Evolutionary conservation across 2,113 vertebrate genomes (phyloP).

Genomic region (Micronisus gabar): DNA sequence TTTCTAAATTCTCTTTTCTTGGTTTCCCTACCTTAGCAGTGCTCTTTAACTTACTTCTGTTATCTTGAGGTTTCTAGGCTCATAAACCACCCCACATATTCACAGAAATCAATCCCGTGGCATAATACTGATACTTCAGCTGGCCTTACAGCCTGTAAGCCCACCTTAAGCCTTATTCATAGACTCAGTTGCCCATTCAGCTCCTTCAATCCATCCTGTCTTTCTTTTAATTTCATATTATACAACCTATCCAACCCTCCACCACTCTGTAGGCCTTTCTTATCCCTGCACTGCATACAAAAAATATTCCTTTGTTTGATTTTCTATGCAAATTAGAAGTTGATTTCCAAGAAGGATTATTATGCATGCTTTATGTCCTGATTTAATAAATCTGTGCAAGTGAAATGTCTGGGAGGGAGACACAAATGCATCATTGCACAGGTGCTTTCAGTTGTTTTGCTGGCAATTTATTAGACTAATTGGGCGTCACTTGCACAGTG

Average conservation of each 20-base stretch:
- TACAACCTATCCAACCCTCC: background rate
- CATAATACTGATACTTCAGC: background rate
- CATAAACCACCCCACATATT: accelerated
- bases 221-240: background rate
- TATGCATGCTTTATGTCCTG: background rate
- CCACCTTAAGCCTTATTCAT: background rate
- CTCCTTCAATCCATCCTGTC: background rate
- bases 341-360: background rate
- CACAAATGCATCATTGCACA: background rate
- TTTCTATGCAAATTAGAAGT: background rate
- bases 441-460: background rate
- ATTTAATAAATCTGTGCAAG: background rate
- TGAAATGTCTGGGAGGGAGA: constrained; percentile 3
- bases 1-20: background rate
- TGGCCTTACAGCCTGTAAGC: background rate
- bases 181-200: background rate
- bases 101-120: background rate
- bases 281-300: background rate
- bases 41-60: background rate
- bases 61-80: background rate
- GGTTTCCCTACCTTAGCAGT: background rate
- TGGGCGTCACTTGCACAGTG: background rate
- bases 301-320: background rate
- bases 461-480: constrained; percentile 46
- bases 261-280: background rate